These are phyloP conservation scores for Myiopsitta monachus DNA, from an alignment of 2,113 vertebrate genomes.

Conservation along the genomic window DNA sequence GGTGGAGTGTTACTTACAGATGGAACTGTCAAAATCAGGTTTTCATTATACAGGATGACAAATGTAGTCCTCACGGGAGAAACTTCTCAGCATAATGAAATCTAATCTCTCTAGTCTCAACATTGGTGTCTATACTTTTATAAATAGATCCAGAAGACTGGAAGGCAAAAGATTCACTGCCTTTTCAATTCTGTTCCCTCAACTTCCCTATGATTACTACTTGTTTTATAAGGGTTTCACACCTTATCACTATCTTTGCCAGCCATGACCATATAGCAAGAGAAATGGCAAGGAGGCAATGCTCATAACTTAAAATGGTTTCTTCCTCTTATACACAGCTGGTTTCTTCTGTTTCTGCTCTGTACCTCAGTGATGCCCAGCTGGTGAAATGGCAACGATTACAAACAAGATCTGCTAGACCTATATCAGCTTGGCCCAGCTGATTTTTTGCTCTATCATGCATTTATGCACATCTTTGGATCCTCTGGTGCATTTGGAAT, in stretches of 20 bases:
- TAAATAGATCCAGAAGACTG: background rate
- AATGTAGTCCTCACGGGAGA: background rate
- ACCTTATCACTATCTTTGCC: background rate
- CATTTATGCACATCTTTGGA: background rate
- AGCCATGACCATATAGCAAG: background rate
- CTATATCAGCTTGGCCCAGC: background rate
- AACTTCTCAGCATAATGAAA: constrained; percentile 19
- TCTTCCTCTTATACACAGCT: background rate
- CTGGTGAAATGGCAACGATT: background rate
- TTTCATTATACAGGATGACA: constrained; percentile 17
- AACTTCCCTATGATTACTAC: background rate
- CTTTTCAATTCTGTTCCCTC: background rate
- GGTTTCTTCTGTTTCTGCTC: background rate
- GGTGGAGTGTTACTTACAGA: background rate
- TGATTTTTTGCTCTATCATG: background rate
- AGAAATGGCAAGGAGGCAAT: background rate
- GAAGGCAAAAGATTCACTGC: background rate
- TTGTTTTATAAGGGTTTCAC: background rate
- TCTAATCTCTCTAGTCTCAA: constrained; percentile 26
- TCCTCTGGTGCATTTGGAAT: rapidly evolving
- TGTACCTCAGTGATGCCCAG: background rate
- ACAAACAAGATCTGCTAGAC: background rate
- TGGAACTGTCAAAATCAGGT: constrained; percentile 27
- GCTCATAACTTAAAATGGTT: background rate
- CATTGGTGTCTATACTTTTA: background rate